These are phyloP conservation scores for Manacus vitellinus DNA, from an alignment of 2,113 vertebrate genomes.

Conservation along the genomic window DNA sequence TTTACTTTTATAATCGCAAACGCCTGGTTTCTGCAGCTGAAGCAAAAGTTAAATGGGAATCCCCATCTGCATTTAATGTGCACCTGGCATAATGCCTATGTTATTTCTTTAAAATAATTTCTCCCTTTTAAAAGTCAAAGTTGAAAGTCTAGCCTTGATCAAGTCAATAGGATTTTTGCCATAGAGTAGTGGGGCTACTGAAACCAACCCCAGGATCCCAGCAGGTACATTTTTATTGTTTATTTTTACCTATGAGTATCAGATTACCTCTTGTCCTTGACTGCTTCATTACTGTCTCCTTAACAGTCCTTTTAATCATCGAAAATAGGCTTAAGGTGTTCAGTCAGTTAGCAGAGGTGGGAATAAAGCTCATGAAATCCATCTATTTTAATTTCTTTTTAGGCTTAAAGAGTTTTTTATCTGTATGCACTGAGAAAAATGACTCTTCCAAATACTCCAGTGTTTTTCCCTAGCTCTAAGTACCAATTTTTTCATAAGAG, in stretches of 20 bases:
- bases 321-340: not conserved
- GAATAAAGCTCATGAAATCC: not conserved
- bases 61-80: conserved; percentile 22
- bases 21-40: not conserved
- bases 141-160: not conserved
- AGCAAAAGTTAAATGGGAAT: conserved; percentile 19
- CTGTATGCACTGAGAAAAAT: not conserved
- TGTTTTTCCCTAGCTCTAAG: not conserved
- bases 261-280: not conserved
- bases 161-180: not conserved
- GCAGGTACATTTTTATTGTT: not conserved
- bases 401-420: not conserved
- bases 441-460: not conserved
- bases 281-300: not conserved
- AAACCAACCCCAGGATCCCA: not conserved
- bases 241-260: not conserved
- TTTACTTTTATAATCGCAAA: not conserved
- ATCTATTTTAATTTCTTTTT: not conserved
- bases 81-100: not conserved
- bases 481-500: not conserved
- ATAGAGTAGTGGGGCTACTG: not conserved
- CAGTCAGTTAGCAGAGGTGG: not conserved
- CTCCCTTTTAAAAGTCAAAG: conserved; percentile 1
- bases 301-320: not conserved
- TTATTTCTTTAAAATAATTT: conserved; percentile 38